A percentile compares a stretch with the other conserved stretches of the same genome.
phyloP scores from a whole-genome alignment of 2,888 invertebrate genomes.

The Polyommatus icarus region DNA sequence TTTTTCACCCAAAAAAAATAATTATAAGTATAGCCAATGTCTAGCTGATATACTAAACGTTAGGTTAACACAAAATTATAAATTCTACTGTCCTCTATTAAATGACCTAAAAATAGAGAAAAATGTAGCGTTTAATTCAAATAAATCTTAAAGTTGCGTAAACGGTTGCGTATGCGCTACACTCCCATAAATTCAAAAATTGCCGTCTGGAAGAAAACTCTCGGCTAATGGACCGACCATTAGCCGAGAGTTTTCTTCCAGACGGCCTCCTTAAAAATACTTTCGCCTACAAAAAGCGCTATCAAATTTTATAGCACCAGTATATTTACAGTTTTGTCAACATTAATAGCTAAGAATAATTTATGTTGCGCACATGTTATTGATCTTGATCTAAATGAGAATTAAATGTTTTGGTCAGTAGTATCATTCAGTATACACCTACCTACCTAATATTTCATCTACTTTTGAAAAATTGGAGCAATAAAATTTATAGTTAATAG shows the following conservation, averaged over 20 bases:
- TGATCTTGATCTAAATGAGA: not conserved
- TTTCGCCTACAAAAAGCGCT: not conserved
- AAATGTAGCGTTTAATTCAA: not conserved
- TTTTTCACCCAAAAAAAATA: not conserved
- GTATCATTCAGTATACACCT: not conserved
- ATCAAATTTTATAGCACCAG: slow-evolving; percentile 2
- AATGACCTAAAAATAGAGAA: not conserved
- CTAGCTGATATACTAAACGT: not conserved
- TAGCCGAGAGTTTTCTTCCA: no score
- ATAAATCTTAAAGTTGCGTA: slow-evolving; percentile 10
- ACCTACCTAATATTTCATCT: not conserved
- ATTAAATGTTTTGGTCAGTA: not conserved
- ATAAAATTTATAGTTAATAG: not conserved
- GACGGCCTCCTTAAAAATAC: slow-evolving; percentile 24
- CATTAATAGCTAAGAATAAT: not conserved
- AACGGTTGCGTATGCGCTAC: not conserved
- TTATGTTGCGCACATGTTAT: not conserved
- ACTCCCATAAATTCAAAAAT: not conserved
- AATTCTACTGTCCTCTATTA: not conserved
- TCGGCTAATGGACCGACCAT: no score
- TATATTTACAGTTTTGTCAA: slow-evolving; percentile 1
- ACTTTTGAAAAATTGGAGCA: not conserved
- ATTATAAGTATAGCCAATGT: no score
- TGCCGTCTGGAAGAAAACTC: slow-evolving; percentile 4
- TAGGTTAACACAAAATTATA: not conserved